These are phyloP conservation scores for Datnioides undecimradiatus DNA, from an alignment of 2,113 vertebrate genomes.

Conservation along the genomic window DNA sequence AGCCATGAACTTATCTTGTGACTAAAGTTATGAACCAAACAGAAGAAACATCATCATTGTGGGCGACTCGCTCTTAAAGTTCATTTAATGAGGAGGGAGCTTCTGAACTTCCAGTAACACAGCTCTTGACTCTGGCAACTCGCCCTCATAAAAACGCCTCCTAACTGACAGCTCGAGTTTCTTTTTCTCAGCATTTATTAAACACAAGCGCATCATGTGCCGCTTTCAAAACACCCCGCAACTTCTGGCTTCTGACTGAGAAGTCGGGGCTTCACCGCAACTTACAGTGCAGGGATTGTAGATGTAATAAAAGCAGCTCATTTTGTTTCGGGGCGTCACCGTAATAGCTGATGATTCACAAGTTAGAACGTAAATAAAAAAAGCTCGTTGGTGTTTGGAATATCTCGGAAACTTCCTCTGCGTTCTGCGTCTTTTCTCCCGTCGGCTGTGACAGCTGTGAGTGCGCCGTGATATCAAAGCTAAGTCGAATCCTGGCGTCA, in stretches of 20 bases:
- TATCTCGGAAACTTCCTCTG: conserved; percentile 19
- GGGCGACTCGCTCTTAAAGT: neutral
- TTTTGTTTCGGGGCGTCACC: conserved; percentile 3
- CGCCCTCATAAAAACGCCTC: conserved; percentile 8
- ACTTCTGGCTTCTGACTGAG: conserved; percentile 8
- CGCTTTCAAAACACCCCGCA: neutral
- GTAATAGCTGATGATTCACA: conserved; percentile 12
- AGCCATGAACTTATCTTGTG: conserved; percentile 16
- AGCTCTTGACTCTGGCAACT: conserved; percentile 8
- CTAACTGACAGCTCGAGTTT: neutral
- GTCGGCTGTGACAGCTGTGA: conserved; percentile 51
- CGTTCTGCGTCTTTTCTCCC: neutral
- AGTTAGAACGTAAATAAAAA: conserved; percentile 8
- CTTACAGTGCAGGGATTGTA: neutral
- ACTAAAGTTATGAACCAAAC: conserved; percentile 33
- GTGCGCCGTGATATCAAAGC: conserved; percentile 53
- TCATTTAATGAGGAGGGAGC: conserved; percentile 33
- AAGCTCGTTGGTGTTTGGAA: neutral
- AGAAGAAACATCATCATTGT: neutral
- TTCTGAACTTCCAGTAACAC: conserved; percentile 5
- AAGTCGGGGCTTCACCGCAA: neutral
- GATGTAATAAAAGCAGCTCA: conserved; percentile 34
- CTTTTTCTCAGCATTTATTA: conserved; percentile 51
- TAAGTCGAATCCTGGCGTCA: conserved; percentile 44
- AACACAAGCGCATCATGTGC: conserved; percentile 11